Evolutionary conservation across 2,797 vertebrate species (phyloP).

Genomic region (Scyliorhinus canicula): DNA sequence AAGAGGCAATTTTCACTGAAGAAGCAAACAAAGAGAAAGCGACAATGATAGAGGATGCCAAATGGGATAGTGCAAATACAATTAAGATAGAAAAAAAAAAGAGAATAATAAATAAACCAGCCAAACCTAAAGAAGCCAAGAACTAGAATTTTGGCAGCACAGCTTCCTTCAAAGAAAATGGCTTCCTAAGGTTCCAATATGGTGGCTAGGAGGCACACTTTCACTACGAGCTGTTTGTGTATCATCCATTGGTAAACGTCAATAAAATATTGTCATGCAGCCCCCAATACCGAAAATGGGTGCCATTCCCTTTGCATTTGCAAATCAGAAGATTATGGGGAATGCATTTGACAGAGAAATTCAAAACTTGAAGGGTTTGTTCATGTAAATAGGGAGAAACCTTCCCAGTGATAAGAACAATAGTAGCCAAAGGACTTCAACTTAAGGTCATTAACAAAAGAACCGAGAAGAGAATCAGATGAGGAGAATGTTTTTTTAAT

Average conservation of each 20-base stretch:
- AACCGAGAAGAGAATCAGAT: not conserved
- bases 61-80: not conserved
- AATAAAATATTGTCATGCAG: not conserved
- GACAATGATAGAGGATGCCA: not conserved
- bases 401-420: not conserved
- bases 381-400: not conserved
- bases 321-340: not conserved
- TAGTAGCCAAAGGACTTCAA: not conserved
- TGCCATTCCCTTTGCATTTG: not conserved
- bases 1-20: not conserved
- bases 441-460: not conserved
- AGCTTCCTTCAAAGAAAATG: not conserved
- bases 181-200: not conserved
- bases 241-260: not conserved
- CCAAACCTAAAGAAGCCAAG: not conserved
- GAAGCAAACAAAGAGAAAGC: not conserved
- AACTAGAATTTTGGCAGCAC: not conserved
- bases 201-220: not conserved
- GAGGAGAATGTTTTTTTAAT: not conserved
- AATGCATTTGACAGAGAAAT: not conserved
- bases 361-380: not conserved
- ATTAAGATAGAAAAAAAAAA: not conserved
- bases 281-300: not conserved
- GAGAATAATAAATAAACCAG: not conserved
- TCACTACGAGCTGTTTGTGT: not conserved